These are phyloP conservation scores for Poecilia wingei DNA, from an alignment of 2,797 vertebrate genomes.

Conservation along the genomic window DNA sequence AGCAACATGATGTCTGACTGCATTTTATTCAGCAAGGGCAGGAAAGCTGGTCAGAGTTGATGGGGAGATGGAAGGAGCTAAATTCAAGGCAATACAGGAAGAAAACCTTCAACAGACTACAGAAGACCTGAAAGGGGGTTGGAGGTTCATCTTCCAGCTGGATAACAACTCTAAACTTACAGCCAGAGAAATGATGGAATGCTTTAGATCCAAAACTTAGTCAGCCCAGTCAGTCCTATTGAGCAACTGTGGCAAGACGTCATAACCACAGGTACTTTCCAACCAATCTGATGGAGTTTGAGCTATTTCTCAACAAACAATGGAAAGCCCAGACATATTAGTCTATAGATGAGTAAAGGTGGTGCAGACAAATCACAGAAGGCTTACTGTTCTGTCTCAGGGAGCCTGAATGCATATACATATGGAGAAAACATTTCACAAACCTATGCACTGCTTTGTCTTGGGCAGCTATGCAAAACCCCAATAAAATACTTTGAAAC, in stretches of 20 bases:
- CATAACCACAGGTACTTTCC: neutral
- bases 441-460: neutral
- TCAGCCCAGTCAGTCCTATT: neutral
- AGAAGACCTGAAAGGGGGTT: neutral
- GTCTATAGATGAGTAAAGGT: neutral
- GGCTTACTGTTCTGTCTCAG: neutral
- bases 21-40: neutral
- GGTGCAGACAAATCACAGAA: neutral
- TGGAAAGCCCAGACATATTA: neutral
- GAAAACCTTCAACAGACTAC: neutral
- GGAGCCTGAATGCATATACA: neutral
- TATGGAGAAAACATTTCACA: neutral
- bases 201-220: neutral
- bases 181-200: neutral
- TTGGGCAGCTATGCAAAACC: neutral
- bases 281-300: neutral
- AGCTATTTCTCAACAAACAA: neutral
- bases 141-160: neutral
- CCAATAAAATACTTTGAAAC: neutral
- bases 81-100: neutral
- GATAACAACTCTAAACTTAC: neutral
- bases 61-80: neutral
- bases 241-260: neutral
- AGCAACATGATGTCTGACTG: neutral
- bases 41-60: neutral